phyloP scores from a whole-genome alignment of 30 jellyfish, hydroid and myxozoan species.

The Aurelia aurita region DNA sequence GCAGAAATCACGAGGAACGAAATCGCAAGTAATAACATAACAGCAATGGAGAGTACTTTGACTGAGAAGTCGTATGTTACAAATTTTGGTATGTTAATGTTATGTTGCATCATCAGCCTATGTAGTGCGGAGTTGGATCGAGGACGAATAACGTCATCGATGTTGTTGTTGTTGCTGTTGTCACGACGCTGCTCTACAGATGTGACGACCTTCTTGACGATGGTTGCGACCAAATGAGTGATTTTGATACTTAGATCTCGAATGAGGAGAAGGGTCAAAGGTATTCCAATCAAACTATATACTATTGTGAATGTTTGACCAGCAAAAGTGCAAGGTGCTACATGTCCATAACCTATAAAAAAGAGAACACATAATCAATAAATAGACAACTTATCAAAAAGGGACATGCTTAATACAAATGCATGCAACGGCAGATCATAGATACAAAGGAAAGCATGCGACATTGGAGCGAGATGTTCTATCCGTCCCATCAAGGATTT shows the following conservation, averaged over 20 bases:
- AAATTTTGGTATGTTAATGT: background rate
- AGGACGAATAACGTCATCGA: background rate
- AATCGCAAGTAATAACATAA: background rate
- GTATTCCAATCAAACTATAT: constrained; percentile 33
- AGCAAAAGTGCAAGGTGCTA: constrained; percentile 11
- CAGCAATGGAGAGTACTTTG: background rate
- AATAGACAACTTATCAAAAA: background rate
- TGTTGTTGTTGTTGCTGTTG: background rate
- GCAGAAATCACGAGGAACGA: background rate
- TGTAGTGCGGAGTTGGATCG: background rate
- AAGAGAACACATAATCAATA: background rate
- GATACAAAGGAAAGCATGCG: too few relatives aligned
- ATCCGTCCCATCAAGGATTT: too few relatives aligned
- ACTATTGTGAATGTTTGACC: constrained; percentile 48
- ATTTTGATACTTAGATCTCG: constrained; percentile 17
- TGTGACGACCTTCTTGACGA: background rate
- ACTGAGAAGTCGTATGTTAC: background rate
- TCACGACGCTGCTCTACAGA: background rate
- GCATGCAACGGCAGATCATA: too few relatives aligned
- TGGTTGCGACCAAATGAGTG: background rate
- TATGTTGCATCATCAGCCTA: background rate
- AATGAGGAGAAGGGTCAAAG: constrained; percentile 24
- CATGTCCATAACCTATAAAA: constrained; percentile 51
- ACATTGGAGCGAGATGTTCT: too few relatives aligned
- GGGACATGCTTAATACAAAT: too few relatives aligned